Evolutionary conservation across 2,113 vertebrate genomes (phyloP).

Genomic region (Psittacara wagleri): DNA sequence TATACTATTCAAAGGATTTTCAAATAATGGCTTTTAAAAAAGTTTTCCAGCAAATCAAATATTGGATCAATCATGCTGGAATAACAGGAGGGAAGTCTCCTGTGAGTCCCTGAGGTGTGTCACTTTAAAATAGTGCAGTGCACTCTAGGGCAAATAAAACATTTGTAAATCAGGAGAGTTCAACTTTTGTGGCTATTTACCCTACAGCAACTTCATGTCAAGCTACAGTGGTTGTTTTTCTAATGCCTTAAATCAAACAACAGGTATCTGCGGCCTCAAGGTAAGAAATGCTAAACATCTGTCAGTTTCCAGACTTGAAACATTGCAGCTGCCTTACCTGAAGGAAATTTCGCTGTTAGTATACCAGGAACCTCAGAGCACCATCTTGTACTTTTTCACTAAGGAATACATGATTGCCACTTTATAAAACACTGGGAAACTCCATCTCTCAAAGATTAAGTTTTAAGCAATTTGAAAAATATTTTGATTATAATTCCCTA

Average conservation of each 20-base stretch:
- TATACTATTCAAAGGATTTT: background rate
- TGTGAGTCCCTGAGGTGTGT: slow-evolving; percentile 10
- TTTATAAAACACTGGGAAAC: background rate
- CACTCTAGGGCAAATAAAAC: slow-evolving; percentile 44
- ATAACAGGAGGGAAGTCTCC: background rate
- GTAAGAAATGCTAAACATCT: slow-evolving; percentile 64
- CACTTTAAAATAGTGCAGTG: slow-evolving; percentile 23
- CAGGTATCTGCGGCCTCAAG: slow-evolving; percentile 48
- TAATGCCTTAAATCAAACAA: slow-evolving; percentile 72
- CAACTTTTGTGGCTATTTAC: slow-evolving; percentile 41
- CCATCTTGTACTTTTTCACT: background rate
- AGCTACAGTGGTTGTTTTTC: slow-evolving; percentile 50
- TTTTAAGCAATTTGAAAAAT: background rate
- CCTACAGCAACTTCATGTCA: slow-evolving; percentile 50
- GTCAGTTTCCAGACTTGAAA: slow-evolving; percentile 53
- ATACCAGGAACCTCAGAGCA: background rate
- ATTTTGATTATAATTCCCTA: background rate
- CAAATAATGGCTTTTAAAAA: slow-evolving; percentile 21
- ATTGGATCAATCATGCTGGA: slow-evolving; percentile 3
- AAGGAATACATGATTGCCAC: background rate
- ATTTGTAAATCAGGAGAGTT: slow-evolving; percentile 26
- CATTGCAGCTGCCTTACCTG: background rate
- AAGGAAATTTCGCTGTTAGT: slow-evolving; percentile 18
- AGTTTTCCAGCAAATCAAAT: background rate
- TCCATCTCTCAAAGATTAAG: background rate